These are phyloP conservation scores for Rapana venosa DNA, from an alignment of 2,888 invertebrate genomes.

Conservation along the genomic window DNA sequence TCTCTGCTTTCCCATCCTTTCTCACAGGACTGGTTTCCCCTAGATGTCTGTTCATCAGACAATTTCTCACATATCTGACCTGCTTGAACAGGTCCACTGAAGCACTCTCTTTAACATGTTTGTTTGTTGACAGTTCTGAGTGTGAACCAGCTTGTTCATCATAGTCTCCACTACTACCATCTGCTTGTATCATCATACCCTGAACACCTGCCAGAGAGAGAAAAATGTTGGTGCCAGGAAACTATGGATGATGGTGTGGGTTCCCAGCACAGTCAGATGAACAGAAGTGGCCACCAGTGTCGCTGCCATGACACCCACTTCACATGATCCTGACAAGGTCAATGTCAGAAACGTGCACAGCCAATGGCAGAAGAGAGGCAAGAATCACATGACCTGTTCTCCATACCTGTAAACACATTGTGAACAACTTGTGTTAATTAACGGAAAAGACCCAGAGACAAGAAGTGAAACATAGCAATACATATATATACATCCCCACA, in stretches of 20 bases:
- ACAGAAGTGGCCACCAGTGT: conserved; percentile 62
- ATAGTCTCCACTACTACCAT: no score
- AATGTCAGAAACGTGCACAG: conserved; percentile 57
- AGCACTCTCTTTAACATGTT: no score
- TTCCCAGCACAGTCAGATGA: conserved; percentile 65
- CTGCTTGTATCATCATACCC: not conserved
- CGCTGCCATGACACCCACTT: conserved; percentile 58
- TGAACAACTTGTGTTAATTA: no score
- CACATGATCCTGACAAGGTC: conserved; percentile 51
- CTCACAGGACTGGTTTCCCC: no score
- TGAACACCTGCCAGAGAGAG: conserved; percentile 43
- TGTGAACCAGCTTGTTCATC: no score
- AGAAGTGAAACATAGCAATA: no score
- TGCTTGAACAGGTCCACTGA: not conserved
- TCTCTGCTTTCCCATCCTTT: no score
- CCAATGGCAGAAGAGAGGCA: conserved; percentile 61
- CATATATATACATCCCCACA: no score
- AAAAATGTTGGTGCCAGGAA: conserved; percentile 66
- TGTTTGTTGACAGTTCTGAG: no score
- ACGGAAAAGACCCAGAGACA: no score
- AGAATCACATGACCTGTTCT: conserved; percentile 59
- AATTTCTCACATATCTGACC: no score
- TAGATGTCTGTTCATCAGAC: not conserved
- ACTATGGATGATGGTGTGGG: conserved; percentile 68
- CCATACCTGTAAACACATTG: conserved; percentile 53